These are phyloP conservation scores for Tenrec ecaudatus DNA, from an alignment of 2,113 vertebrate genomes.

Conservation along the genomic window DNA sequence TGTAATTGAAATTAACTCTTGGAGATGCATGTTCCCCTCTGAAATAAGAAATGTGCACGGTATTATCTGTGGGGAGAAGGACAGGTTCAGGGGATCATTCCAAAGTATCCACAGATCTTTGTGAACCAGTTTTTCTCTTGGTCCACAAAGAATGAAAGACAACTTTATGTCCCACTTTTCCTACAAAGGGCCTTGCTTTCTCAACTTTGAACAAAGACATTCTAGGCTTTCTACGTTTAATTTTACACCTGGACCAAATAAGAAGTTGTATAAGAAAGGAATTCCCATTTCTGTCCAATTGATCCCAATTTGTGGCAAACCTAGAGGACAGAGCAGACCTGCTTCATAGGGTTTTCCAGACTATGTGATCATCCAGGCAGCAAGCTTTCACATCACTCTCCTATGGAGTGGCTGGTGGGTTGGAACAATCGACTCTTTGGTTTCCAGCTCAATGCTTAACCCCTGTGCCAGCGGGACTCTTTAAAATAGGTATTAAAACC, in stretches of 20 bases:
- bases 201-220: conserved; percentile 23
- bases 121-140: conserved; percentile 5
- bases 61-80: neutral
- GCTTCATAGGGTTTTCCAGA: too few species aligned
- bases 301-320: neutral
- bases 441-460: too few species aligned
- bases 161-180: conserved; percentile 1
- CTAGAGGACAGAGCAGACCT: too few species aligned
- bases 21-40: conserved; percentile 2
- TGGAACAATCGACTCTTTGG: too few species aligned
- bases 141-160: conserved; percentile 23
- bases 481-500: too few species aligned
- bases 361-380: too few species aligned
- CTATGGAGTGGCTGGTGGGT: too few species aligned
- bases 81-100: neutral
- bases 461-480: too few species aligned
- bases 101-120: conserved; percentile 41
- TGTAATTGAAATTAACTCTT: conserved; percentile 58
- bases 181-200: conserved; percentile 24
- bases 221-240: neutral
- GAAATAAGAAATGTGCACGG: neutral
- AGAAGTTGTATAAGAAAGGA: neutral
- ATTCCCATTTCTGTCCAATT: neutral
- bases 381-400: too few species aligned
- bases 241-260: neutral